phyloP scores from a whole-genome alignment of 37 sponge, comb jelly and placozoan species.

The Mnemiopsis leidyi region DNA sequence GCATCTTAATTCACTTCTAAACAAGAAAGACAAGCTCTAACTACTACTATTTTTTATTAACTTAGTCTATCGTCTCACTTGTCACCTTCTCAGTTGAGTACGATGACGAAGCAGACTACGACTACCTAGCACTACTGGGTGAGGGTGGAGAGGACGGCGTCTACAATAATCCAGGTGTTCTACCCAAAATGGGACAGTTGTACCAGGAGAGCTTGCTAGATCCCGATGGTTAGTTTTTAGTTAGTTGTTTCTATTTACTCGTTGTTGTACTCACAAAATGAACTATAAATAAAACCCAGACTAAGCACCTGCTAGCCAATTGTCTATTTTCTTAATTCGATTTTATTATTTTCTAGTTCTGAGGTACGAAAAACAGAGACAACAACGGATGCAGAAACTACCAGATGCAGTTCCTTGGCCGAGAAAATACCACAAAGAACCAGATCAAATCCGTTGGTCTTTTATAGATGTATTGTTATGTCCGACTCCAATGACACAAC shows the following conservation, averaged over 20 bases:
- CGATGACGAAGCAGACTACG: background rate
- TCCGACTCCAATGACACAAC: no score
- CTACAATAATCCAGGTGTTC: background rate
- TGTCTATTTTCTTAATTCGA: no score
- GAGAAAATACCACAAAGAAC: conserved; percentile 10
- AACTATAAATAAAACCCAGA: no score
- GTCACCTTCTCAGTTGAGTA: background rate
- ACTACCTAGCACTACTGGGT: conserved; percentile 41
- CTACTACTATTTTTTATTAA: no score
- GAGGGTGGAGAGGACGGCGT: background rate
- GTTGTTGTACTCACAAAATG: no score
- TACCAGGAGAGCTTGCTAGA: conserved; percentile 26
- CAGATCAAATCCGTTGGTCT: conserved; percentile 1
- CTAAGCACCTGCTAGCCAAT: no score
- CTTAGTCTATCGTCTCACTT: no score
- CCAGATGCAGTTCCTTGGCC: background rate
- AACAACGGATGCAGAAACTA: background rate
- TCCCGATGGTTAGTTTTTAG: background rate
- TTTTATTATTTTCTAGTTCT: background rate
- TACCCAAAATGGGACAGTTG: background rate
- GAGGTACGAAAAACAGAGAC: background rate
- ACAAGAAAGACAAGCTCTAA: no score
- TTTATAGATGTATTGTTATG: no score
- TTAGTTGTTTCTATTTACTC: no score
- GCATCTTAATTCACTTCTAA: no score